Base-by-base conservation (phyloP, 2,888 invertebrate genomes). In the Dryocosmus kuriphilus region DNA sequence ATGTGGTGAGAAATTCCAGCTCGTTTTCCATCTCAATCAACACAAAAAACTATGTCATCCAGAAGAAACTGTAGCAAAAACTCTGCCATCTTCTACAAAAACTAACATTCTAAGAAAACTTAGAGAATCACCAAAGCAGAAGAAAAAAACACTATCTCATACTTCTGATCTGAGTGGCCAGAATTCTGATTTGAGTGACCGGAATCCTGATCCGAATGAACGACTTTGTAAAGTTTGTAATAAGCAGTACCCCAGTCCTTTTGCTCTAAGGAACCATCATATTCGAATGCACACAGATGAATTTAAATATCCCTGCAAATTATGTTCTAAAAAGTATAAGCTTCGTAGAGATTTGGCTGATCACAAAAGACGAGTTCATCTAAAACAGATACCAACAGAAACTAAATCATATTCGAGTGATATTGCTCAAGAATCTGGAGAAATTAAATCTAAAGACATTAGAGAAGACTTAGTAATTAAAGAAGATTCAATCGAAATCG, bases 1-100 rank as follows among this genome's bases (percentile, higher is more conserved):
- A 16, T 89, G 88, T 22, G 85, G 85, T 0, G 87, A 88, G 57
- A 83, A 84, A 8, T 89, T 88, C 73, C 88, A 88, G 71, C 84
- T 89, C 81, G 86, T 87, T 57, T 85, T 84, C 84, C 84, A 89
- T 57, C 67, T 88, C 0, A 89, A 88, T 74, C 86, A 85, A 67
- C 88, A 89, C 76, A 57, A 87, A 7, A 84, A 85, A 0, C 86
- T 83, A 0, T 85, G 86, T 73, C 57, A 55, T 22, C n/a, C n/a
- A 22, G 9, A 30, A 5, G 19, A 46, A 8, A 24, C 3, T n/a
- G n/a, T n/a, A n/a, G n/a, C n/a, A n/a, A n/a, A n/a, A n/a, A n/a
- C n/a, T n/a, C n/a, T n/a, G n/a, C n/a, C n/a, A n/a, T n/a, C n/a
- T n/a, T n/a, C n/a, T n/a, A n/a, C n/a, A n/a, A n/a, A n/a, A n/a